Evolutionary conservation across 2,113 vertebrate species (phyloP).

Genomic region (Toxotes chatareus): DNA sequence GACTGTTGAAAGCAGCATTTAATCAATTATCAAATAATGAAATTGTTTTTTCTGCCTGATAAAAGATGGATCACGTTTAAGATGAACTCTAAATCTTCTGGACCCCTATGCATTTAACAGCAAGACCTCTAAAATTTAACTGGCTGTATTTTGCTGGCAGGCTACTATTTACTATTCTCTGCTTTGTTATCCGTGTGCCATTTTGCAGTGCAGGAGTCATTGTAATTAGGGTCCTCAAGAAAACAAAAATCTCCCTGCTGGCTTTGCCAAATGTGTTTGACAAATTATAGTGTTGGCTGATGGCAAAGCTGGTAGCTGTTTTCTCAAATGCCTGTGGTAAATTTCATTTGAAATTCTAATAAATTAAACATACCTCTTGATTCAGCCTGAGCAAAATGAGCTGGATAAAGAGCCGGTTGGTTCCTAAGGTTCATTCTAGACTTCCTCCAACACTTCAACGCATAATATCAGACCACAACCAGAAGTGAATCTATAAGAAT

Average conservation of each 20-base stretch:
- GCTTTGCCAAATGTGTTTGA: conserved; percentile 48
- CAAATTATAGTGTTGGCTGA: conserved; percentile 41
- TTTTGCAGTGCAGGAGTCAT: conserved; percentile 16
- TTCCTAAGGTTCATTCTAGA: background rate
- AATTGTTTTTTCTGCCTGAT: conserved; percentile 15
- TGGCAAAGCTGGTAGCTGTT: conserved; percentile 59
- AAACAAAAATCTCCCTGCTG: conserved; percentile 29
- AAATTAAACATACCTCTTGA: conserved; percentile 12
- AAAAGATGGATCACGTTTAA: conserved; percentile 13
- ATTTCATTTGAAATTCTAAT: conserved; percentile 66
- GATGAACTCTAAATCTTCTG: background rate
- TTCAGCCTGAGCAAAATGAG: conserved; percentile 2
- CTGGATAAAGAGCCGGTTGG: conserved; percentile 4
- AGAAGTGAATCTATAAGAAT: background rate
- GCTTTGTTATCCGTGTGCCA: conserved; percentile 10
- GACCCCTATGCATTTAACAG: background rate
- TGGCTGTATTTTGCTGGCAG: background rate
- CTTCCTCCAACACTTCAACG: background rate
- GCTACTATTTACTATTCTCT: background rate
- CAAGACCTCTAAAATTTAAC: background rate
- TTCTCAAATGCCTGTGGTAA: conserved; percentile 52
- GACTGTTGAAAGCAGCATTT: conserved; percentile 46
- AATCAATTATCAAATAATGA: conserved; percentile 65
- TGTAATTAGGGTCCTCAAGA: conserved; percentile 45
- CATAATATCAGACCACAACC: background rate